Percentiles rank a stretch among this genome's conserved stretches.
These are phyloP conservation scores for Danaus melanippus DNA, from an alignment of 1,140 invertebrate genomes.

Conservation along the genomic window DNA sequence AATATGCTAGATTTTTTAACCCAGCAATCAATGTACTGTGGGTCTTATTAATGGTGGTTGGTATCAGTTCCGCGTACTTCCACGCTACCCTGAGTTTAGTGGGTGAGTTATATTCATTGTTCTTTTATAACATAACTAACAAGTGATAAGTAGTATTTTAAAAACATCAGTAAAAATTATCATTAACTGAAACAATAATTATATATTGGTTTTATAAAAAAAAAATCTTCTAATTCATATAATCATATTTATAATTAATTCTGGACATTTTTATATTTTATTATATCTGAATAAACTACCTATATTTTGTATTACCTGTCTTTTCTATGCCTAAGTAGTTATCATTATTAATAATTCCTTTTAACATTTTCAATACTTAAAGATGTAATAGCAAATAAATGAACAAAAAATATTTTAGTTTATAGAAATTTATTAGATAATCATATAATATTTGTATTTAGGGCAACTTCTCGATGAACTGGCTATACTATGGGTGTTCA, in stretches of 20 bases:
- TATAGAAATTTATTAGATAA: conserved; percentile 11
- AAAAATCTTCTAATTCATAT: neutral
- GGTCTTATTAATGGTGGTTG: conserved; percentile 83
- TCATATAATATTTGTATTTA: conserved; percentile 30
- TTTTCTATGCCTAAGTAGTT: neutral
- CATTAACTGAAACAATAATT: too few relatives aligned
- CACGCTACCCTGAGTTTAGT: conserved; percentile 86
- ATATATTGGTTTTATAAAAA: too few relatives aligned
- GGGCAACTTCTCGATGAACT: conserved; percentile 85
- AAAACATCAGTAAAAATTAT: too few relatives aligned
- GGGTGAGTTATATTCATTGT: conserved; percentile 60
- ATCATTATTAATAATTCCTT: too few relatives aligned
- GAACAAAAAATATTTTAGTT: neutral
- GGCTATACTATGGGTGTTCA: conserved; percentile 86
- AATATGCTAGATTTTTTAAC: conserved; percentile 82
- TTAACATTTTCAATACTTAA: too few relatives aligned
- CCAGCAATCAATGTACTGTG: conserved; percentile 84
- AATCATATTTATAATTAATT: conserved; percentile 4
- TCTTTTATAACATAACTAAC: too few relatives aligned
- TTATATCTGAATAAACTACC: neutral
- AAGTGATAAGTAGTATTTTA: too few relatives aligned
- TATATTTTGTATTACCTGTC: neutral
- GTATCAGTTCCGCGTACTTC: conserved; percentile 86
- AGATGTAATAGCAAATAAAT: too few relatives aligned
- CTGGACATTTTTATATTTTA: neutral